These are phyloP conservation scores for Metopolophium dirhodum DNA, from an alignment of 1,140 invertebrate genomes.

Conservation along the genomic window DNA sequence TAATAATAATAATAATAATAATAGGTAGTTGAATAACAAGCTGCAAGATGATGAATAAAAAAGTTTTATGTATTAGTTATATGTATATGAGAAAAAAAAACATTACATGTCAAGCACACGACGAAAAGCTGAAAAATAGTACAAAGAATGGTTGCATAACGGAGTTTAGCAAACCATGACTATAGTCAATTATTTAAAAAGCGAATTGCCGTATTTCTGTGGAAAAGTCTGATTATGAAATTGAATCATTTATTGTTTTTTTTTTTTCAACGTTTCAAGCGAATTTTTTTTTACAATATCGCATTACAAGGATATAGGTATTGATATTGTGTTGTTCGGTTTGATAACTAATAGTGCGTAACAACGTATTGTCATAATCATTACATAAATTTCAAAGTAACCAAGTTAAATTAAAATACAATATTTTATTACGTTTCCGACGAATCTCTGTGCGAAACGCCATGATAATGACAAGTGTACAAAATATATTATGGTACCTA, in stretches of 20 bases:
- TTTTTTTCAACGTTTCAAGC: too few relatives aligned
- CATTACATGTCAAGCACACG: slow-evolving; percentile 57
- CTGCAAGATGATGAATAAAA: slow-evolving; percentile 41
- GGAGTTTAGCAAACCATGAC: slow-evolving; percentile 56
- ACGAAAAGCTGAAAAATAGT: slow-evolving; percentile 49
- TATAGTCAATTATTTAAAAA: slow-evolving; percentile 43
- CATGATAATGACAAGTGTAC: not conserved
- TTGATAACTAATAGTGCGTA: not conserved
- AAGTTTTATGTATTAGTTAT: slow-evolving; percentile 23
- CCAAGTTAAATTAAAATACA: not conserved
- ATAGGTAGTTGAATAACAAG: slow-evolving; percentile 40
- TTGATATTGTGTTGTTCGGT: not conserved
- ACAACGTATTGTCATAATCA: not conserved
- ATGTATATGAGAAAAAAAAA: slow-evolving; percentile 26
- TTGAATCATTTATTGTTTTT: not conserved
- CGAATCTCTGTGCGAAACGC: not conserved
- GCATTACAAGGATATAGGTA: not conserved
- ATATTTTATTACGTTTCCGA: not conserved
- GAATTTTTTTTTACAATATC: not conserved
- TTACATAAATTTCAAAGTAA: not conserved
- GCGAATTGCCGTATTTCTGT: slow-evolving; percentile 37
- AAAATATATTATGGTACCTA: not conserved
- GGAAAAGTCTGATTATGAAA: not conserved
- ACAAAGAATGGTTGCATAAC: slow-evolving; percentile 54
- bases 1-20: not conserved